Evolutionary conservation across 2,797 vertebrate genomes (phyloP).

Genomic region (Girardinus metallicus): DNA sequence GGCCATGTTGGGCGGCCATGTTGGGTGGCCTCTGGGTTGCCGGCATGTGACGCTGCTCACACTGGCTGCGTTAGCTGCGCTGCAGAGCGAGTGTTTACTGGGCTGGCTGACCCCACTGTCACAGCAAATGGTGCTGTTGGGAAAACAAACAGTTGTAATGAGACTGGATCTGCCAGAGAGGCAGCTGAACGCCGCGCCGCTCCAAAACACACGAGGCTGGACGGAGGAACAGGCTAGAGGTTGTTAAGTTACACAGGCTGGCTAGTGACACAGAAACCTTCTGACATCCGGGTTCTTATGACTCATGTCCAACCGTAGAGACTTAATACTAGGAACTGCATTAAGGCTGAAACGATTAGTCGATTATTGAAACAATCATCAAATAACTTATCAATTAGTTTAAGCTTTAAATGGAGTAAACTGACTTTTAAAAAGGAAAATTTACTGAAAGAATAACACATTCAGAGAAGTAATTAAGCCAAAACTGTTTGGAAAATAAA

Average conservation of each 20-base stretch:
- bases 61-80: constrained; percentile 75
- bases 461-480: too few species aligned
- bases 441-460: too few species aligned
- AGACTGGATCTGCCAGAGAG: constrained; percentile 65
- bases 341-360: too few species aligned
- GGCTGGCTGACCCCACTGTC: constrained; percentile 76
- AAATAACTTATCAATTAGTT: too few species aligned
- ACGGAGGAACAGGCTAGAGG: constrained; percentile 10
- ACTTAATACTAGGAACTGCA: constrained; percentile 47
- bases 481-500: too few species aligned
- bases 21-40: neutral
- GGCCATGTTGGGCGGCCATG: constrained; percentile 6
- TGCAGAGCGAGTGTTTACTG: constrained; percentile 67
- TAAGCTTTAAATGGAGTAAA: too few species aligned
- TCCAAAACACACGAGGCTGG: constrained; percentile 5
- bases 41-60: constrained; percentile 64
- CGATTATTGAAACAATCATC: too few species aligned
- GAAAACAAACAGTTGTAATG: constrained; percentile 78
- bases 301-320: constrained; percentile 22
- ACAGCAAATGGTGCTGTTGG: constrained; percentile 82
- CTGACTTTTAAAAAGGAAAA: too few species aligned
- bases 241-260: neutral
- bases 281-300: neutral
- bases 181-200: constrained; percentile 30
- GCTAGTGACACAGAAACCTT: neutral